These are phyloP conservation scores for Achatina immaculata DNA, from an alignment of 1,140 invertebrate species.

Conservation along the genomic window DNA sequence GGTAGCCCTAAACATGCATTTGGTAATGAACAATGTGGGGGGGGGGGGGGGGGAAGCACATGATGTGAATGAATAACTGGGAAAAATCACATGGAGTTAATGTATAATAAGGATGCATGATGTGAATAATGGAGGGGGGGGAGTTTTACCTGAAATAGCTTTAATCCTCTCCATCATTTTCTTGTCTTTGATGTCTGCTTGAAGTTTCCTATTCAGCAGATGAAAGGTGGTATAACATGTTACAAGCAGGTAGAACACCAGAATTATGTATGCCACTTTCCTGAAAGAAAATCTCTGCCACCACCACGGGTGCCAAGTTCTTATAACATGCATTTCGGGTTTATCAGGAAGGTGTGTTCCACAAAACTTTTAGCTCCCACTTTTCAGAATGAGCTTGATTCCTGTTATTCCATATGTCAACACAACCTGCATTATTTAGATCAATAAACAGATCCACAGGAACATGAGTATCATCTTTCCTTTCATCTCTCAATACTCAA, in stretches of 20 bases:
- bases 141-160: conserved; percentile 56
- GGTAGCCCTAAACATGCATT: too few species aligned
- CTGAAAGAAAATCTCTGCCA: conserved; percentile 55
- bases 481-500: too few species aligned
- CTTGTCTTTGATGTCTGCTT: conserved; percentile 7
- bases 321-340: background rate
- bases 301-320: background rate
- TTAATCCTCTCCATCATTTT: conserved; percentile 46
- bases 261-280: conserved; percentile 58
- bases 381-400: too few species aligned
- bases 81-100: too few species aligned
- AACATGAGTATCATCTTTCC: too few species aligned
- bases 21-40: background rate
- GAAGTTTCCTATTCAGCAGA: conserved; percentile 50
- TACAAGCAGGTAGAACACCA: conserved; percentile 62
- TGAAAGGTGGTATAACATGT: conserved; percentile 69
- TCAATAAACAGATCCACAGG: too few species aligned
- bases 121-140: too few species aligned
- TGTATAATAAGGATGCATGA: too few species aligned
- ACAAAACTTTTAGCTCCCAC: too few species aligned
- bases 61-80: too few species aligned
- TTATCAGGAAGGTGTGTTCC: background rate
- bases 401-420: too few species aligned
- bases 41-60: conserved; percentile 18
- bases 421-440: too few species aligned